A percentile compares a stretch with the other conserved stretches of the same genome.
Evolutionary conservation across 2,113 vertebrate genomes (phyloP).

Genomic region (Formicarius rufipectus): DNA sequence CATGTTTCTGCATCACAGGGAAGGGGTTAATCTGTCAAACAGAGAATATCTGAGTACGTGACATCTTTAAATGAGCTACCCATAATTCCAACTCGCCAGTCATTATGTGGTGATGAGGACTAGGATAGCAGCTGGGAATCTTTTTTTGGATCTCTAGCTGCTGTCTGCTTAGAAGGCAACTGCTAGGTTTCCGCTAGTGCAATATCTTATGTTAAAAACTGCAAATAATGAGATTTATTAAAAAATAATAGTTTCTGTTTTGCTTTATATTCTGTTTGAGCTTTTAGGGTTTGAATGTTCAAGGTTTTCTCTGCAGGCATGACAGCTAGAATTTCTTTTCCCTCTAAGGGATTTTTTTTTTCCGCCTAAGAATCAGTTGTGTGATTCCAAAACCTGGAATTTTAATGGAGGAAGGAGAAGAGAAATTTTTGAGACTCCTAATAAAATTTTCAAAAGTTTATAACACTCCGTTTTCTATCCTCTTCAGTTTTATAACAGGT

Average conservation of each 20-base stretch:
- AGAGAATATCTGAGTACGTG: not conserved
- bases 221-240: not conserved
- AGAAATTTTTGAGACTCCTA: not conserved
- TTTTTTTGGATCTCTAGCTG: constrained; percentile 31
- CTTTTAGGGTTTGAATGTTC: not conserved
- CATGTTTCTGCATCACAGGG: not conserved
- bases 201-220: not conserved
- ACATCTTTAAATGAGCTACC: constrained; percentile 11
- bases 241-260: not conserved
- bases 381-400: not conserved
- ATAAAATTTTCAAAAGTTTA: not conserved
- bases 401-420: not conserved
- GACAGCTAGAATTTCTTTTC: not conserved
- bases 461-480: not conserved
- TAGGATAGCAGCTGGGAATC: constrained; percentile 5
- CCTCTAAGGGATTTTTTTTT: not conserved
- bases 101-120: constrained; percentile 39
- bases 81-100: not conserved
- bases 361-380: not conserved
- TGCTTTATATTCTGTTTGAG: not conserved
- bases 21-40: constrained; percentile 7
- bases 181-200: not conserved
- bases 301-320: not conserved
- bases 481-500: not conserved
- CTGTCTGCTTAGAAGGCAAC: constrained; percentile 13